Base-by-base conservation (phyloP, 2,797 vertebrate genomes). In the Ceyx erithaca region DNA sequence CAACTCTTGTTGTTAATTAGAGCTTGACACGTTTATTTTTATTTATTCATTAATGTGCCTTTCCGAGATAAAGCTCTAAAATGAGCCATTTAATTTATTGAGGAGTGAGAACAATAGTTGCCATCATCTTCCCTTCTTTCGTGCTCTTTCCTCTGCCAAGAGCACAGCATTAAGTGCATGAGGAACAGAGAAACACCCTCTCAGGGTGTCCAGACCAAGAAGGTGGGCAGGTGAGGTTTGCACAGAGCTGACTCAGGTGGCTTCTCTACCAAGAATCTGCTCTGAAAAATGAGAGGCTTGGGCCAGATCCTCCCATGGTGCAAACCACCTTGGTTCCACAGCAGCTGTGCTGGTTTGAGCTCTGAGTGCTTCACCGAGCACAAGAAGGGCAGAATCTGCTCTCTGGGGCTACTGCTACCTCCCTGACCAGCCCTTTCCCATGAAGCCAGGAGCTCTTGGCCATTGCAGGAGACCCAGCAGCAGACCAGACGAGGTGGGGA, bases 1-100 rank as follows among this genome's bases (percentile, higher is more conserved):
- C 89, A 90, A 67, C 90, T 85, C 89, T 93, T 94, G 87, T 79
- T 95, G 93, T 94, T 96, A 97, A 97, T 97, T 97, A 96, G 86
- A 89, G 86, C 94, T 69, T 90, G 94, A 96, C 94, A 96, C 89
- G 51, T 97, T 96, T 96, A 96, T 95, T 97, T 96, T 97, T 97
- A 96, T 97, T 96, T 96, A 93, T 97, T 95, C 94, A 93, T 96
- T 96, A 92, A 95, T 97, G 95, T 96, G 75, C 78, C 90, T 93
- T 94, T 96, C 89, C 0, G 43, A 90, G 86, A 94, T 93, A 95
- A 96, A 96, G 91, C 96, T 96, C 85, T 92, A 92, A 96, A 96
- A 95, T 88, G 89, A 96, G 82, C 59, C 85, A 73, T 96, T 96
- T 94, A 96, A 96, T 96, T 94, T 97, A 93, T 58, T 63, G 76